These are phyloP conservation scores for Caenorhabditis angaria DNA, from an alignment of 2,888 invertebrate genomes.

Conservation along the genomic window DNA sequence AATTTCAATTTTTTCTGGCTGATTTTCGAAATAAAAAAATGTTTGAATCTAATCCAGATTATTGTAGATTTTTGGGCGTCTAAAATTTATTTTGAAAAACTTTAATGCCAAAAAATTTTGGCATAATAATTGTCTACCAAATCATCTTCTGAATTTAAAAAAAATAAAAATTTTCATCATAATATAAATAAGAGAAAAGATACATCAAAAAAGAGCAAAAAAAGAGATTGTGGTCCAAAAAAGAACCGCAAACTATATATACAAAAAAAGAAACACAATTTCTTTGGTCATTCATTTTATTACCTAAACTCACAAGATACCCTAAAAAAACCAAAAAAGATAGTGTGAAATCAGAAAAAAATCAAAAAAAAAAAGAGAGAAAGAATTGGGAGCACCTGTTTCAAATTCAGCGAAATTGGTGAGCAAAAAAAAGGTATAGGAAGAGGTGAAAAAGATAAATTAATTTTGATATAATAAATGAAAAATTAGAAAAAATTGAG, in stretches of 20 bases:
- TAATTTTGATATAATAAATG: background rate
- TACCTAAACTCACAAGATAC: background rate
- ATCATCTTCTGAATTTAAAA: too few species aligned
- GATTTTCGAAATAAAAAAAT: background rate
- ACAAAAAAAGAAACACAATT: background rate
- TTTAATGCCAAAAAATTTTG: too few species aligned
- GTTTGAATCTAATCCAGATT: too few species aligned
- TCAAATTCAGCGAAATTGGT: background rate
- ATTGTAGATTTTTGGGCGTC: too few species aligned
- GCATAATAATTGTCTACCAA: too few species aligned
- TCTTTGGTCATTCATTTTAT: constrained; percentile 1
- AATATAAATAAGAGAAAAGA: background rate
- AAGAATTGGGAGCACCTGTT: constrained; percentile 1
- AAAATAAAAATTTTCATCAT: background rate
- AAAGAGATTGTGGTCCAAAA: background rate
- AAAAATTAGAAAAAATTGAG: too few species aligned
- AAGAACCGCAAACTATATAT: background rate
- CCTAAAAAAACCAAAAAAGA: too few species aligned
- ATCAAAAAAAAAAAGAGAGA: background rate
- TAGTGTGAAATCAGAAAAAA: background rate
- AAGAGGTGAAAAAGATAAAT: background rate
- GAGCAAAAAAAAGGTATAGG: background rate
- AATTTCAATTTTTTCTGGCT: background rate
- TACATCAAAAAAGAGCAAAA: background rate
- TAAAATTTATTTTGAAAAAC: too few species aligned